These are phyloP conservation scores for Cerastis rubricosa DNA, from an alignment of 2,888 invertebrate genomes.

Conservation along the genomic window DNA sequence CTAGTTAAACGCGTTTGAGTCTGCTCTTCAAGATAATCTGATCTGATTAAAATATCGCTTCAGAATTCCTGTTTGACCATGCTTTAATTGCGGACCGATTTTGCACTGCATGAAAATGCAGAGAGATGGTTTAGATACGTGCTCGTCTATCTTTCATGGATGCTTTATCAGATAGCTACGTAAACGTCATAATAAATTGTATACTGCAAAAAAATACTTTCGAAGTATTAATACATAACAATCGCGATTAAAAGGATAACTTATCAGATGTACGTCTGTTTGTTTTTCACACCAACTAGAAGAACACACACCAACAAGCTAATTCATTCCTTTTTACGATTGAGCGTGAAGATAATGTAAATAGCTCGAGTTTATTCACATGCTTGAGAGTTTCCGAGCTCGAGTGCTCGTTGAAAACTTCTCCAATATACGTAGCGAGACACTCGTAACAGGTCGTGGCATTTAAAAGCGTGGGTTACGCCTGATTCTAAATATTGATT, in stretches of 20 bases:
- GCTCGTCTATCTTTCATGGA: background rate
- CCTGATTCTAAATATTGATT: constrained; percentile 26
- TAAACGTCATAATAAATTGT: background rate
- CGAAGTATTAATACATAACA: background rate
- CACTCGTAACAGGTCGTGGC: constrained; percentile 3
- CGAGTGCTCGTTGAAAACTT: constrained; percentile 34
- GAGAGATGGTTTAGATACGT: background rate
- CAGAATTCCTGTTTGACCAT: background rate
- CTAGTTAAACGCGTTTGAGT: constrained; percentile 13
- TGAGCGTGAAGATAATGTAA: constrained; percentile 18
- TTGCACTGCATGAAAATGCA: background rate
- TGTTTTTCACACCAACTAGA: background rate
- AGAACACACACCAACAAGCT: background rate
- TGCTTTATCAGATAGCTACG: background rate
- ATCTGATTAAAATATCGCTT: constrained; percentile 24
- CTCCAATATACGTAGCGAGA: constrained; percentile 38
- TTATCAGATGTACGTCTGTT: background rate
- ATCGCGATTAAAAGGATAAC: background rate
- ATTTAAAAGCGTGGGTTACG: constrained; percentile 13
- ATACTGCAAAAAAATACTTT: background rate
- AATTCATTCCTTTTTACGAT: background rate
- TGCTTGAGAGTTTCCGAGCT: constrained; percentile 6
- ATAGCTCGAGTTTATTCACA: constrained; percentile 28
- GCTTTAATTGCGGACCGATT: background rate
- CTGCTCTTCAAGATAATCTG: constrained; percentile 9